Evolutionary conservation across 2,888 invertebrate species (phyloP).

Genomic region (Acanthopleura granulata): DNA sequence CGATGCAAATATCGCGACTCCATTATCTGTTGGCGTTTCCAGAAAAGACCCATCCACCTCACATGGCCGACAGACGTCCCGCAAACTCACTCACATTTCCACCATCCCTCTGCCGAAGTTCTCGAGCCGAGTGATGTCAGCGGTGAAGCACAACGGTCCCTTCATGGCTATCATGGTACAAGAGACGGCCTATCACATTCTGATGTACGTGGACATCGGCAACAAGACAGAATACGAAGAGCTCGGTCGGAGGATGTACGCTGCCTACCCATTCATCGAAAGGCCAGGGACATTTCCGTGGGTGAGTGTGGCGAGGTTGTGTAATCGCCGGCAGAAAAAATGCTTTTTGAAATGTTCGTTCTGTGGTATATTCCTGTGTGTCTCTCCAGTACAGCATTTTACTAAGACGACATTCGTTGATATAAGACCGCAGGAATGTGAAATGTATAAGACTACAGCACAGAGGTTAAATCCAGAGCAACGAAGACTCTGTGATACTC

Average conservation of each 20-base stretch:
- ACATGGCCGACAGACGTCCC: neutral
- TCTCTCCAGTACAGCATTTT: too few species aligned
- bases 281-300: neutral
- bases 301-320: neutral
- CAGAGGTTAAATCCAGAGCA: too few species aligned
- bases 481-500: too few species aligned
- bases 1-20: too few species aligned
- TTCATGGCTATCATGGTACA: neutral
- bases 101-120: neutral
- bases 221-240: neutral
- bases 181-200: neutral
- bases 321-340: too few species aligned
- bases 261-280: neutral
- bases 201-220: slow-evolving; percentile 2
- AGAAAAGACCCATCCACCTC: too few species aligned
- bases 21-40: too few species aligned
- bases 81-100: neutral
- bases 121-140: neutral
- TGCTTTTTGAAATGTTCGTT: too few species aligned
- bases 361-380: too few species aligned
- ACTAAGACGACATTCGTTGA: too few species aligned
- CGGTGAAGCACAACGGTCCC: neutral
- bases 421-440: too few species aligned
- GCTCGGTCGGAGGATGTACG: neutral
- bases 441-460: too few species aligned